phyloP scores from a whole-genome alignment of 2,113 vertebrate genomes.

The Cebus imitator region DNA sequence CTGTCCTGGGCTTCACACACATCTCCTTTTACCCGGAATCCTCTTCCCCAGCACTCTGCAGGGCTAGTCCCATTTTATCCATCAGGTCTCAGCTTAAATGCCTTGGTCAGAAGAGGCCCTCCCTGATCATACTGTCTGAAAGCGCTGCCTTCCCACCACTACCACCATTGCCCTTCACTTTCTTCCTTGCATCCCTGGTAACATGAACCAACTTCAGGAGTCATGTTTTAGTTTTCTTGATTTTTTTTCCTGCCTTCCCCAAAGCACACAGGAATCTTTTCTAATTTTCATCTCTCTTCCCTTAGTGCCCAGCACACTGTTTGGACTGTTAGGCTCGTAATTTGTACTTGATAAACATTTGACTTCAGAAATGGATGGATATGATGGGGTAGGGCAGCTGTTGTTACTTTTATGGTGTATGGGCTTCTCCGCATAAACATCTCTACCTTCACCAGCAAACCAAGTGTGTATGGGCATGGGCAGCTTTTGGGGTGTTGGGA shows the following conservation, averaged over 20 bases:
- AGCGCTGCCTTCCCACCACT: background rate
- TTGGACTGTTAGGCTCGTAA: background rate
- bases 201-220: background rate
- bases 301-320: background rate
- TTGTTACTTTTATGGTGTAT: background rate
- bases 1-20: background rate
- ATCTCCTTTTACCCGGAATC: background rate
- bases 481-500: no score
- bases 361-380: background rate
- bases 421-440: background rate
- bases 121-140: background rate
- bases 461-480: background rate
- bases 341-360: background rate
- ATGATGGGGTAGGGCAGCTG: background rate
- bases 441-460: background rate
- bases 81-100: background rate
- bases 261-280: background rate
- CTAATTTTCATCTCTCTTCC: conserved; percentile 16
- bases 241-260: background rate
- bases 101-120: background rate
- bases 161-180: background rate
- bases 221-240: background rate
- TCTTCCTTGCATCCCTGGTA: background rate
- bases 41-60: background rate
- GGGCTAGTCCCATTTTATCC: background rate